A percentile compares a stretch with the other conserved stretches of the same genome.
phyloP scores from a whole-genome alignment of 2,888 invertebrate genomes.

The Ectropis crepuscularia region DNA sequence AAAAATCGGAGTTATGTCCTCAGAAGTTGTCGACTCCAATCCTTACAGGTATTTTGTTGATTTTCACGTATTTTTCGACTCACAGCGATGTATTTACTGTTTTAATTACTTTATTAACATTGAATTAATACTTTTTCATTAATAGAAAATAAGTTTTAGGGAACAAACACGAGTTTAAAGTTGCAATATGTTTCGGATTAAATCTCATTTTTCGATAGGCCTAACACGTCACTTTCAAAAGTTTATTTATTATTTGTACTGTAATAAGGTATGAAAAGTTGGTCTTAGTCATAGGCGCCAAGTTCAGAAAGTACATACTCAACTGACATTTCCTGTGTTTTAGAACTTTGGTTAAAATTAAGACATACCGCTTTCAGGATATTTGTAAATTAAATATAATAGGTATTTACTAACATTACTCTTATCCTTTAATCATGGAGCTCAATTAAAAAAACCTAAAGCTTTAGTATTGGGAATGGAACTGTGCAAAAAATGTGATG shows the following conservation, averaged over 20 bases:
- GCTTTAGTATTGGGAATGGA: too few species aligned
- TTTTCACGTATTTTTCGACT: conserved; percentile 20
- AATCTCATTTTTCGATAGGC: neutral
- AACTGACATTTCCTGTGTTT: too few species aligned
- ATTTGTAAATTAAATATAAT: too few species aligned
- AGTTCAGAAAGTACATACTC: too few species aligned
- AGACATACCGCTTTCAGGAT: too few species aligned
- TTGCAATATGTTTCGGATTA: conserved; percentile 18
- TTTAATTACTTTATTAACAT: neutral
- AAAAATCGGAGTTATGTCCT: conserved; percentile 95
- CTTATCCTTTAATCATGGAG: too few species aligned
- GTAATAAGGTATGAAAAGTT: too few species aligned
- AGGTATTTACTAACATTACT: too few species aligned
- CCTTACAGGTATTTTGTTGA: conserved; percentile 92
- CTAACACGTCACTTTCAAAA: conserved; percentile 2
- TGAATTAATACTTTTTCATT: neutral
- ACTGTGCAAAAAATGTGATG: neutral
- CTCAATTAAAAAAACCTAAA: too few species aligned
- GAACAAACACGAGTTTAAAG: neutral
- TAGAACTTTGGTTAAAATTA: too few species aligned
- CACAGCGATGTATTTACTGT: neutral
- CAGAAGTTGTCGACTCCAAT: conserved; percentile 98
- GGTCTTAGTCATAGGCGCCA: too few species aligned
- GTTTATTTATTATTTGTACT: too few species aligned
- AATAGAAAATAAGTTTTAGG: neutral